Conservation (phyloP, 1,140 invertebrate species). For the Caenorhabditis brenneri region DNA sequence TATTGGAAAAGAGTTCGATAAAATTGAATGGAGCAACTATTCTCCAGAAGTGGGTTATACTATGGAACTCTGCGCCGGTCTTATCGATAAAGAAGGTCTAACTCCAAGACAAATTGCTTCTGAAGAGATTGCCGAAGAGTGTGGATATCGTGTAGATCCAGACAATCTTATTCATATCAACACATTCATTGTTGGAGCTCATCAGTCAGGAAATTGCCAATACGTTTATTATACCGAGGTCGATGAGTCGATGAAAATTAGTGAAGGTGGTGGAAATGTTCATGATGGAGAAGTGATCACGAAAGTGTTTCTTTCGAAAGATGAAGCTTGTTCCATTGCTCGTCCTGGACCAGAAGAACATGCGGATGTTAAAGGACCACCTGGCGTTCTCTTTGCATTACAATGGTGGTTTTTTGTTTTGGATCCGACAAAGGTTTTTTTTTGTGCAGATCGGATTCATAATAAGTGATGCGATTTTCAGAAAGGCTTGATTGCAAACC, state of each 20-base stretch:
- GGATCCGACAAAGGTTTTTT: not conserved
- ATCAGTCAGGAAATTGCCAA: conserved; percentile 77
- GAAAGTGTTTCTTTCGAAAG: conserved; percentile 72
- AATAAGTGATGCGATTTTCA: no score
- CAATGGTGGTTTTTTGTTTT: conserved; percentile 51
- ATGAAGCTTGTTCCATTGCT: not conserved
- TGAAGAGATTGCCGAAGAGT: conserved; percentile 89
- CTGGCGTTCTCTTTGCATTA: conserved; percentile 50
- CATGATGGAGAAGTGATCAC: conserved; percentile 90
- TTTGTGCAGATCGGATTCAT: no score
- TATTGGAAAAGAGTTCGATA: conserved; percentile 67
- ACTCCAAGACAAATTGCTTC: conserved; percentile 80
- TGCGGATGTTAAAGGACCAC: conserved; percentile 27
- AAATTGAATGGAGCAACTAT: conserved; percentile 79
- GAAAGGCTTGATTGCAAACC: conserved; percentile 21
- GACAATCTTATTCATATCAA: conserved; percentile 79
- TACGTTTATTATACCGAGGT: conserved; percentile 89
- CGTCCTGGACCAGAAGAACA: not conserved
- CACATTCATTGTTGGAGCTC: conserved; percentile 74
- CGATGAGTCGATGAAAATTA: conserved; percentile 83
- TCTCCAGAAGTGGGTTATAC: conserved; percentile 81
- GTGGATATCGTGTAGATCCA: conserved; percentile 85
- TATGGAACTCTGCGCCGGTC: conserved; percentile 90
- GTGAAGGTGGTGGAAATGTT: conserved; percentile 79
- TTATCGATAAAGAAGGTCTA: conserved; percentile 84